phyloP scores from a whole-genome alignment of 2,113 vertebrate genomes.

The Labrus mixtus region DNA sequence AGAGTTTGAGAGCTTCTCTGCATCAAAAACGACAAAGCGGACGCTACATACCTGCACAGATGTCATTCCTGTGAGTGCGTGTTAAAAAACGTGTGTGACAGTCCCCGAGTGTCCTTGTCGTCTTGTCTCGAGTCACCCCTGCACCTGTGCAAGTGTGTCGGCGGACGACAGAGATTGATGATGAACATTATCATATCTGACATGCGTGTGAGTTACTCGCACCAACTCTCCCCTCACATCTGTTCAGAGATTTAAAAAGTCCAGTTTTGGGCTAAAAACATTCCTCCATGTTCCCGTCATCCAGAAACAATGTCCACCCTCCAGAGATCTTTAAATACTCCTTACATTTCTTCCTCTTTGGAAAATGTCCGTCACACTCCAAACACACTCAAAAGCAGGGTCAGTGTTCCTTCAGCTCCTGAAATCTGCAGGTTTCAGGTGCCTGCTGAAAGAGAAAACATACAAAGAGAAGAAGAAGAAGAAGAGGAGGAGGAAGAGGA shows the following conservation, averaged over 20 bases:
- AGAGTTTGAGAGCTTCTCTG: background rate
- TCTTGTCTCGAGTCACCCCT: constrained; percentile 18
- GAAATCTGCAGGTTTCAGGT: background rate
- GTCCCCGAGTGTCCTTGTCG: background rate
- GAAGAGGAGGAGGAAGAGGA: background rate
- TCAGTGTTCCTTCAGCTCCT: constrained; percentile 10
- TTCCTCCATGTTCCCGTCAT: background rate
- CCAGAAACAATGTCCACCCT: constrained; percentile 6
- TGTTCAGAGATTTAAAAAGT: background rate
- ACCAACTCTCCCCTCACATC: constrained; percentile 39
- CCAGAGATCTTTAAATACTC: constrained; percentile 13
- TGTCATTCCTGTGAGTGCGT: background rate
- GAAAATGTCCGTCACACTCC: constrained; percentile 48
- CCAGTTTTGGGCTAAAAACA: background rate
- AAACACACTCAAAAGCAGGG: background rate
- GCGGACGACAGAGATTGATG: constrained; percentile 30
- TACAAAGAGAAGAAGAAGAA: background rate
- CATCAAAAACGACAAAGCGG: too few relatives aligned
- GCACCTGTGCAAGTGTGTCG: constrained; percentile 22
- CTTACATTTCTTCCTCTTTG: background rate
- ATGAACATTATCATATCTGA: constrained; percentile 38
- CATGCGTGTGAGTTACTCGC: constrained; percentile 7
- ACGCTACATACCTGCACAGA: constrained; percentile 2
- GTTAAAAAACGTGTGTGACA: background rate
- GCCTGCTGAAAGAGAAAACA: constrained; percentile 3